A percentile compares a stretch with the other conserved stretches of the same genome.
phyloP scores from a whole-genome alignment of 2,888 invertebrate species.

The Drepanosiphum platanoidis region DNA sequence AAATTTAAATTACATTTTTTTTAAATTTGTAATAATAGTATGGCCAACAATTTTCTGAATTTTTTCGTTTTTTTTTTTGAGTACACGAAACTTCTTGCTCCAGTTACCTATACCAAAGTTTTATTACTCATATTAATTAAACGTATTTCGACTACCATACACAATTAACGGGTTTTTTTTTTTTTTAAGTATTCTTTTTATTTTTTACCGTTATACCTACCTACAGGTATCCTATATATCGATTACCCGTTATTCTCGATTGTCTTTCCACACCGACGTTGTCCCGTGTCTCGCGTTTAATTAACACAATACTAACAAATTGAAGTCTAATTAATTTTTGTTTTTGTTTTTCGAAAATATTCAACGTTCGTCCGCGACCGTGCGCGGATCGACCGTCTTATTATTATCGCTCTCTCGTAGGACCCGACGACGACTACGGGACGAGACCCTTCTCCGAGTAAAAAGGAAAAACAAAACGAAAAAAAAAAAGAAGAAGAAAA shows the following conservation, averaged over 20 bases:
- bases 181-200: background rate
- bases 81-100: too few species aligned
- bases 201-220: background rate
- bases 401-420: background rate
- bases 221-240: background rate
- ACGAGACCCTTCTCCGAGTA: background rate
- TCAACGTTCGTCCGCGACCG: background rate
- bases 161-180: background rate
- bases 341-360: background rate
- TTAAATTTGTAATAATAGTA: too few species aligned
- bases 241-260: background rate
- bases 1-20: too few species aligned
- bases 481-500: background rate
- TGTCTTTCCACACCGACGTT: background rate
- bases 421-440: background rate
- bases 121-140: too few species aligned
- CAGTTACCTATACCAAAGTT: too few species aligned
- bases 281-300: background rate
- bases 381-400: background rate
- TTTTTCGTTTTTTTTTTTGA: too few species aligned
- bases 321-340: slow-evolving; percentile 4
- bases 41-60: too few species aligned
- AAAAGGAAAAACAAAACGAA: background rate
- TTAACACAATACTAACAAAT: background rate
- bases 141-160: background rate